Evolutionary conservation across 2,888 invertebrate species (phyloP).

Genomic region (Drosophila parthenogenetica): DNA sequence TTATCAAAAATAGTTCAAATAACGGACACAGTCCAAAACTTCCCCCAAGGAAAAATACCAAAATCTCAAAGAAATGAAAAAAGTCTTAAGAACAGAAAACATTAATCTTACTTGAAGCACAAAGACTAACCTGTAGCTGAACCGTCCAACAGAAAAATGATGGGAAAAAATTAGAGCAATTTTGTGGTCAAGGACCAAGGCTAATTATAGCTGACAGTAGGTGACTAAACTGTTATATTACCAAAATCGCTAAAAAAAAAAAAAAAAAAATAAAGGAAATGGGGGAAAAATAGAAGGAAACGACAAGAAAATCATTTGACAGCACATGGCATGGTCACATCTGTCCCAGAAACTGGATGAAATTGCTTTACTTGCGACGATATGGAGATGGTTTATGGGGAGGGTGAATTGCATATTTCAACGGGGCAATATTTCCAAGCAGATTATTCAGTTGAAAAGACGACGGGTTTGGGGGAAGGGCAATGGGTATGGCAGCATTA

Average conservation of each 20-base stretch:
- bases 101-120: constrained; percentile 11
- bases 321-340: constrained; percentile 75
- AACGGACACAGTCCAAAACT: no score
- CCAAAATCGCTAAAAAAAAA: constrained; percentile 29
- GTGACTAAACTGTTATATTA: constrained; percentile 51
- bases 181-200: constrained; percentile 33
- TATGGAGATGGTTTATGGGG: not conserved
- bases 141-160: not conserved
- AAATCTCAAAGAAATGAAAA: not conserved
- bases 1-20: no score
- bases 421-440: constrained; percentile 43
- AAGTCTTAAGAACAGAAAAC: not conserved
- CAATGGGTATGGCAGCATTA: constrained; percentile 63
- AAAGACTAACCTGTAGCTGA: constrained; percentile 19
- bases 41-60: no score
- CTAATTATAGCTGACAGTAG: constrained; percentile 53
- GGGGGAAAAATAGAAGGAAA: constrained; percentile 26
- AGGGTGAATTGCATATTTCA: constrained; percentile 72
- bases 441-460: constrained; percentile 4
- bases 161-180: constrained; percentile 15
- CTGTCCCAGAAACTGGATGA: constrained; percentile 60
- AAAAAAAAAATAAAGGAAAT: no score
- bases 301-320: constrained; percentile 57
- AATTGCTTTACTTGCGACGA: constrained; percentile 61
- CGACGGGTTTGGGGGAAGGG: constrained; percentile 16